These are phyloP conservation scores for Eulithis testata DNA, from an alignment of 2,888 invertebrate species.

Conservation along the genomic window DNA sequence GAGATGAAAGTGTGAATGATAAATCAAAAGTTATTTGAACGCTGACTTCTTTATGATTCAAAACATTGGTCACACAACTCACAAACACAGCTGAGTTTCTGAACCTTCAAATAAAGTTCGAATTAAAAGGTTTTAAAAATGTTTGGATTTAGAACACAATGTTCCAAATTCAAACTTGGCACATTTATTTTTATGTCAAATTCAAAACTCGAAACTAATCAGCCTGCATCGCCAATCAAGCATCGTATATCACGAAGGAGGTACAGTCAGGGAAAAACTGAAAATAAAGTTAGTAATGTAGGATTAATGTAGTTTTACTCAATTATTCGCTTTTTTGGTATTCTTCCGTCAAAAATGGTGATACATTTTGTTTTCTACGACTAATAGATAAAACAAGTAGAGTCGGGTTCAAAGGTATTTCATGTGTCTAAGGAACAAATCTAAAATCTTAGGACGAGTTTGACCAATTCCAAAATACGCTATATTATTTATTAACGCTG, in stretches of 20 bases:
- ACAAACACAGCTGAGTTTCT: constrained; percentile 2
- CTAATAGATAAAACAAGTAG: too few relatives aligned
- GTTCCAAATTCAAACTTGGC: constrained; percentile 16
- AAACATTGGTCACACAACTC: constrained; percentile 8
- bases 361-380: too few relatives aligned
- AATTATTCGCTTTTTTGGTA: too few relatives aligned
- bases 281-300: too few relatives aligned
- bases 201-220: constrained; percentile 34
- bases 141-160: constrained; percentile 6
- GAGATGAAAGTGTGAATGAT: constrained; percentile 31
- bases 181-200: constrained; percentile 24
- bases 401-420: too few relatives aligned
- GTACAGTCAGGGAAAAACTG: constrained; percentile 17
- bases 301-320: too few relatives aligned
- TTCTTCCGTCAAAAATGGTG: too few relatives aligned
- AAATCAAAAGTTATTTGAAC: constrained; percentile 28
- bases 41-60: constrained; percentile 24
- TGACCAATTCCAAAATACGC: too few relatives aligned
- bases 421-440: too few relatives aligned
- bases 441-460: too few relatives aligned
- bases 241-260: constrained; percentile 28
- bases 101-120: neutral
- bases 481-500: too few relatives aligned
- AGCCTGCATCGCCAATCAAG: constrained; percentile 29
- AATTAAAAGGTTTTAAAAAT: neutral